Evolutionary conservation across 2,888 invertebrate genomes (phyloP).

Genomic region (Calameuta filiformis): DNA sequence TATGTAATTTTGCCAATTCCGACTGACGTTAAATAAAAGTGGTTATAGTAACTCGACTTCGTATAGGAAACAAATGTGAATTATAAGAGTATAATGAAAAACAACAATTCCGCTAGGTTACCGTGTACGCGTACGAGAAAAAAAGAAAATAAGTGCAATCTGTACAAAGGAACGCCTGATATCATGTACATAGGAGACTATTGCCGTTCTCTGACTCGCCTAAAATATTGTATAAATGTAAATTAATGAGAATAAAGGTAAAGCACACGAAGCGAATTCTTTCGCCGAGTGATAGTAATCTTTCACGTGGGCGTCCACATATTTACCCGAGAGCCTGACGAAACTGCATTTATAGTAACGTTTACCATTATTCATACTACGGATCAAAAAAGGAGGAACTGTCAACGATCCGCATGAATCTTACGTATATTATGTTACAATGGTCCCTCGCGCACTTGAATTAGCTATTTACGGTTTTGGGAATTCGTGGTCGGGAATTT

Average conservation of each 20-base stretch:
- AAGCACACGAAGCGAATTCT: not conserved
- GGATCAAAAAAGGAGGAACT: not conserved
- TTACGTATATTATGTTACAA: not conserved
- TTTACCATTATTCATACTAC: not conserved
- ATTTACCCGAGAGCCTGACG: not conserved
- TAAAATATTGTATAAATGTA: conserved; percentile 54
- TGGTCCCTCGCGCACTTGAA: no score
- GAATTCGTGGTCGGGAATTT: no score
- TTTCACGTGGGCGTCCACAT: not conserved
- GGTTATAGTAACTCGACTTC: conserved; percentile 19
- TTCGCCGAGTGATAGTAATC: not conserved
- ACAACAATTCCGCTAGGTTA: conserved; percentile 7
- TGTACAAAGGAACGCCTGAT: conserved; percentile 2
- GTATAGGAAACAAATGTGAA: conserved; percentile 2
- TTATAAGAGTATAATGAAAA: conserved; percentile 7
- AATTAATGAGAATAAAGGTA: conserved; percentile 41
- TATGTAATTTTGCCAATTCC: conserved; percentile 18
- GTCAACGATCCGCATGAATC: not conserved
- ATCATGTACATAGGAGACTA: conserved; percentile 31
- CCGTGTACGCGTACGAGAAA: conserved; percentile 12
- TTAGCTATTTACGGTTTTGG: no score
- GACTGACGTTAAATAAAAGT: conserved; percentile 21
- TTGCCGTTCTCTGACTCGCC: conserved; percentile 25
- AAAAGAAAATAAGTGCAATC: not conserved
- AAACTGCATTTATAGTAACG: not conserved